Conservation (phyloP, 2,888 invertebrate species). For the Sympetrum striolatum region DNA sequence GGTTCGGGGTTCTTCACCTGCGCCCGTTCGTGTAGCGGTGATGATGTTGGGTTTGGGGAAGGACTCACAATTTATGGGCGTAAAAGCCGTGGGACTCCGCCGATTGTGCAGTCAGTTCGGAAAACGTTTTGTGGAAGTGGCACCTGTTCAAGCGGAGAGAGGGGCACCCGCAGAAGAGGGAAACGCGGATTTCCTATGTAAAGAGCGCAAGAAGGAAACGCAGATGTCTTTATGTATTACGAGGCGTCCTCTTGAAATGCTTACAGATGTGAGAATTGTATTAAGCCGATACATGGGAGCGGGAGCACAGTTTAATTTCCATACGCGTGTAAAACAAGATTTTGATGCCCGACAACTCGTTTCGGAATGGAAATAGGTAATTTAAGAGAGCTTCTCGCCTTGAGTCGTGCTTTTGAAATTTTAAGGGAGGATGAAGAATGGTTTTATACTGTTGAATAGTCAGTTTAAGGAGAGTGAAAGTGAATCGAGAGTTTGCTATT, state of each 20-base stretch:
- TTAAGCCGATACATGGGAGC: not conserved
- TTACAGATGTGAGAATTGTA: slow-evolving; percentile 26
- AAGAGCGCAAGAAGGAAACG: not conserved
- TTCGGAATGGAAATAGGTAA: not conserved
- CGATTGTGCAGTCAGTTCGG: slow-evolving; percentile 18
- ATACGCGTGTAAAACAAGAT: slow-evolving; percentile 29
- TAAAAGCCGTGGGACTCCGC: slow-evolving; percentile 28
- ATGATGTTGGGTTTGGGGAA: not conserved
- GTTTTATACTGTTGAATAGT: not conserved
- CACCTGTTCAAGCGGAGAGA: not conserved
- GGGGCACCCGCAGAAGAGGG: not conserved
- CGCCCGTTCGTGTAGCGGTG: not conserved
- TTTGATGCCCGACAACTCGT: slow-evolving; percentile 32
- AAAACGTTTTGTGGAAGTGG: not conserved
- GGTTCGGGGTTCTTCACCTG: slow-evolving; percentile 24
- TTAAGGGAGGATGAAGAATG: not conserved
- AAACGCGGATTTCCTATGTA: not conserved
- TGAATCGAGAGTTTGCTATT: not conserved
- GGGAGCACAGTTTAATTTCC: slow-evolving; percentile 26
- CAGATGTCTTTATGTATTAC: slow-evolving; percentile 16
- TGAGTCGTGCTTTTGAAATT: not conserved
- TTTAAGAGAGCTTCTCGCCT: not conserved
- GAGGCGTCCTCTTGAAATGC: slow-evolving; percentile 1
- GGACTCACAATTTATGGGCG: slow-evolving; percentile 33
- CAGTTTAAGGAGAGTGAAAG: not conserved